These are phyloP conservation scores for Probosciger aterrimus DNA, from an alignment of 2,113 vertebrate genomes.

Conservation along the genomic window DNA sequence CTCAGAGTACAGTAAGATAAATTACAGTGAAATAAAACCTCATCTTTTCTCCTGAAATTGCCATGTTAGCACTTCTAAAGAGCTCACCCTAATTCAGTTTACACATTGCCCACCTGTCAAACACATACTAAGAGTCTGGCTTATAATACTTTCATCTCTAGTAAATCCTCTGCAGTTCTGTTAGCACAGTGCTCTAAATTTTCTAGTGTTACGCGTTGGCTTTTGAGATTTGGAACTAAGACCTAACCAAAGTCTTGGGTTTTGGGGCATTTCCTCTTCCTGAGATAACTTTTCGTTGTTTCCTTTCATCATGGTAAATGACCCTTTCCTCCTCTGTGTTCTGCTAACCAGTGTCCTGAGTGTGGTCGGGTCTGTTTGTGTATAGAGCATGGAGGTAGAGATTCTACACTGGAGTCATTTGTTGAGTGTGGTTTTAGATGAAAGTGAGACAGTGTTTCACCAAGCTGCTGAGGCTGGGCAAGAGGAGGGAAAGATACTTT, in stretches of 20 bases:
- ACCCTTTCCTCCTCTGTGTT: neutral
- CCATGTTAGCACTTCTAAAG: neutral
- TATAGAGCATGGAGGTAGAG: neutral
- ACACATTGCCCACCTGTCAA: neutral
- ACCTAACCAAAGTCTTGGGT: neutral
- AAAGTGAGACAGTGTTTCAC: neutral
- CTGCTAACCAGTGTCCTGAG: neutral
- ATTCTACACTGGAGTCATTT: neutral
- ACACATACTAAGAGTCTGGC: neutral
- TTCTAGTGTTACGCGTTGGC: neutral
- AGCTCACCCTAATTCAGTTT: neutral
- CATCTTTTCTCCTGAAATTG: neutral
- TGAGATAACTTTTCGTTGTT: neutral
- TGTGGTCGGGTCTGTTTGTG: neutral
- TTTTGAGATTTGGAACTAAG: neutral
- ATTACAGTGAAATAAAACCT: neutral
- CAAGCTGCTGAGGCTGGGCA: conserved; percentile 11
- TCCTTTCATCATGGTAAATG: neutral
- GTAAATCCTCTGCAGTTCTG: neutral
- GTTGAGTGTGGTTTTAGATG: neutral
- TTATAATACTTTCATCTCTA: neutral
- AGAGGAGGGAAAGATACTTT: neutral
- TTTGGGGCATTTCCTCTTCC: neutral
- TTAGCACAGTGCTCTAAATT: neutral
- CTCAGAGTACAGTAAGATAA: neutral